A percentile compares a stretch with the other conserved stretches of the same genome.
Conservation (phyloP, 1,140 invertebrate genomes). For the Saccostrea echinata region DNA sequence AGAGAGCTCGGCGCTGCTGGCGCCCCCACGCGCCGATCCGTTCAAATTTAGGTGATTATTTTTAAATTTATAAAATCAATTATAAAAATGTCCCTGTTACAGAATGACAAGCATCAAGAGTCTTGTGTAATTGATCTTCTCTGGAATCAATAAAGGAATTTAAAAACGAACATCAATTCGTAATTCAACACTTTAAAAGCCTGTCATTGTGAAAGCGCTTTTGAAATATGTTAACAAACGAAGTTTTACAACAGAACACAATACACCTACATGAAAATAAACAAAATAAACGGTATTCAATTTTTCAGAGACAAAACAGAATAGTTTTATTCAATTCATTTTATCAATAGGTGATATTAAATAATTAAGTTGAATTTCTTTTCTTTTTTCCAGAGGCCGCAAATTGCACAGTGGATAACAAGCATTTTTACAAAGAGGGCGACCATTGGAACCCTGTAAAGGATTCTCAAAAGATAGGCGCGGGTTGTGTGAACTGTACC, state of each 20-base stretch:
- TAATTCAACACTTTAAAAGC: conserved; percentile 28
- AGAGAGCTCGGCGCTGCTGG: conserved; percentile 7
- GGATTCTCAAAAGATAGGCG: not conserved
- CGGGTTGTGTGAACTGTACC: conserved; percentile 41
- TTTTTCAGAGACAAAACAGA: too few relatives aligned
- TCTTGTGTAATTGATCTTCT: conserved; percentile 27
- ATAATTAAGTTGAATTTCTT: too few relatives aligned
- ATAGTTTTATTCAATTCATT: too few relatives aligned
- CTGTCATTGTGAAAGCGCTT: not conserved
- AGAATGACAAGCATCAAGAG: conserved; percentile 28
- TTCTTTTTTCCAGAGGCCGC: conserved; percentile 8
- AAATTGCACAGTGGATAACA: conserved; percentile 22
- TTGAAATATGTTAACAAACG: not conserved
- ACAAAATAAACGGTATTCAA: not conserved
- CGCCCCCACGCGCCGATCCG: conserved; percentile 34
- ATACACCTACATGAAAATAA: not conserved
- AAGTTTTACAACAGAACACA: not conserved
- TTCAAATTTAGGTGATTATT: conserved; percentile 23
- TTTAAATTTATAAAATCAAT: conserved; percentile 29
- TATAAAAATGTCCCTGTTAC: conserved; percentile 13
- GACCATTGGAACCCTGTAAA: conserved; percentile 9
- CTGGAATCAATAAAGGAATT: not conserved
- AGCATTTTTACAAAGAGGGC: not conserved
- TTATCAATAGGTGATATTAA: too few relatives aligned
- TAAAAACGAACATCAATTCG: conserved; percentile 25